A percentile compares a stretch with the other conserved stretches of the same genome.
Conservation (phyloP, 2,113 vertebrate species). For the Eptesicus fuscus region DNA sequence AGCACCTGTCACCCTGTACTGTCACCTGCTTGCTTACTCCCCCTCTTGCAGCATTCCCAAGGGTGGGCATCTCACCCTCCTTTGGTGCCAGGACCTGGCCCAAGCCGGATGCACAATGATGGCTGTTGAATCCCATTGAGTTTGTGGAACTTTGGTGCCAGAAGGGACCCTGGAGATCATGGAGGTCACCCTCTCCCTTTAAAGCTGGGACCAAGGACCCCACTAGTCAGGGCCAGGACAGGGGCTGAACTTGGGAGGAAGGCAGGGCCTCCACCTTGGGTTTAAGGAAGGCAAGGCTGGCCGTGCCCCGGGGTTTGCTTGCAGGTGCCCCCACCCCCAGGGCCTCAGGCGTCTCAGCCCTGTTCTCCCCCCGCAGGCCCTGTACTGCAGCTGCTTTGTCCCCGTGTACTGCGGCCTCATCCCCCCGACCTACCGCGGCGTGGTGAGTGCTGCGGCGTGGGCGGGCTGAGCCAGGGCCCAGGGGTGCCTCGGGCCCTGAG, state of each 20-base stretch:
- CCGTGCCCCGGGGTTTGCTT: background rate
- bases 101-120: background rate
- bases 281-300: background rate
- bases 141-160: background rate
- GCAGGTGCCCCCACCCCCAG: accelerated
- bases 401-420: conserved; percentile 90
- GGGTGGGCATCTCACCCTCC: background rate
- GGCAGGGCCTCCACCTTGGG: background rate
- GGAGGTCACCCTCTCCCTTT: background rate
- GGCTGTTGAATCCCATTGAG: background rate
- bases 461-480: background rate
- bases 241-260: background rate
- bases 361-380: conserved; percentile 79
- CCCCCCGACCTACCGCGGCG: conserved; percentile 85
- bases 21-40: background rate
- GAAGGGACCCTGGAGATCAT: background rate
- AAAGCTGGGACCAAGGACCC: background rate
- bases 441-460: conserved; percentile 74
- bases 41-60: background rate
- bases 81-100: background rate
- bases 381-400: conserved; percentile 94
- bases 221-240: background rate
- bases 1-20: background rate
- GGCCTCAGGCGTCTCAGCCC: background rate
- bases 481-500: background rate